Base-by-base conservation (phyloP, 2,113 vertebrate genomes). In the Tetraodon nigroviridis region DNA sequence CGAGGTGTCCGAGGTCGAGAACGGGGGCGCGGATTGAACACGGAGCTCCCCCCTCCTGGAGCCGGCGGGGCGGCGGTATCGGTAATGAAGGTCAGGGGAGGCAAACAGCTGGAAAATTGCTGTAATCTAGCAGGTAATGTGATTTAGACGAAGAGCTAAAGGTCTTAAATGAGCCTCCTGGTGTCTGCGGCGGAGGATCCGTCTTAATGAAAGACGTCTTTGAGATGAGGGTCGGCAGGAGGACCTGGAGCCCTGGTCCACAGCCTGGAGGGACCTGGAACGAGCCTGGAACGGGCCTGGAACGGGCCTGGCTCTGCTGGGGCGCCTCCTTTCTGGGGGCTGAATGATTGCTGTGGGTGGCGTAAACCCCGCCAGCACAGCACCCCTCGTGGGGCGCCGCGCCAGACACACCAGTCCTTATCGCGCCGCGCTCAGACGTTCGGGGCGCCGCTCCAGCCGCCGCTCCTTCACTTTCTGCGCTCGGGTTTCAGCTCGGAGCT, bases 71-170 rank as follows among this genome's bases (percentile, higher is more conserved):
- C 80, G 56, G 71, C 46, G 58, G 29, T 53, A 64, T 84, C 73
- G 44, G 73, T 72, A 67, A 80, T 78, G 80, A 82, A 86, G 82
- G 80, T 82, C 79, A 72, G 64, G 47, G 58, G 66, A 86, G 75
- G 76, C 65, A 73, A 86, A 84, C 69, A 74, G 79, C 64, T 78
- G 77, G 73, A 81, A 84, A 85, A 84, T 81, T 67, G 71, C 70
- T 75, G 80, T 83, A 85, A 87, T 87, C 46, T 73, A 79, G 81
- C 74, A 84, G 72, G 78, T 84, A 81, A 84, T 86, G 70, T 83
- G 62, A 81, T 86, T 84, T 77, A 73, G 65, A 63, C 55, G 78
- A 75, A 58, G 73, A 67, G 77, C 75, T 65, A 13, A 72, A 62
- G 67, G 71, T 60, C 53, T 69, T 58, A 68, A 74, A 85, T 85